Base-by-base conservation (phyloP, 2,888 invertebrate genomes). In the Cosmopolites sordidus region DNA sequence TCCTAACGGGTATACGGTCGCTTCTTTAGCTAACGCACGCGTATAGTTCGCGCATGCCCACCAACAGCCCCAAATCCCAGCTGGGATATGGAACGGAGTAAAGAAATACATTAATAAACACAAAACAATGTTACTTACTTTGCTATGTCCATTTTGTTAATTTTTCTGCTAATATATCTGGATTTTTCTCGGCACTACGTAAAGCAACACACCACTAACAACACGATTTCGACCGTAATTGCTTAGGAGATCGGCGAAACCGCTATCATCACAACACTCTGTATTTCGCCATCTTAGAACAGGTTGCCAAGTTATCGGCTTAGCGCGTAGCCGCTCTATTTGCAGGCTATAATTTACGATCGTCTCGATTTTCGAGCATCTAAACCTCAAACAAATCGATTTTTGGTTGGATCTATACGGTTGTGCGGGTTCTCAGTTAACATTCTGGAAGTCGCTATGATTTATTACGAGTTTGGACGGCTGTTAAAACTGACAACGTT, bases 231-330 rank as follows among this genome's bases (percentile, higher is more conserved):
- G 30, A 9, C 18, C 51, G 14, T 47, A 51, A 51, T 18, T 45
- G 45, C 12, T 42, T 29, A 27, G 8, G 16, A 29, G 47, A 46
- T 43, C 38, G 38, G 16, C 46, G 45, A 49, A 49, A 43, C 56
- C 56, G 49, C 48, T 58, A 62, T 58, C 60, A 60, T 56, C 59
- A 59, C 61, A 64, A 65, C 64, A 65, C 63, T 63, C 64, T 60
- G 64, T 64, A 64, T 65, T 62, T 63, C 64, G 64, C 62, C 64
- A 64, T 64, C 62, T 63, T 64, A 62, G 53, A 62, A 60, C 51
- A 17, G 27, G 51, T 52, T 56, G 56, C 18, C 51, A 46, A 11
- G 33, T 22, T 22, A 8, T 8, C 22, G 3, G 8, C 8, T 22
- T 5, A 22, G 4, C 22, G 29, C 16, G 15, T 37, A 15, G 15